Conservation (phyloP, 1,140 invertebrate species). For the Apis florea region DNA sequence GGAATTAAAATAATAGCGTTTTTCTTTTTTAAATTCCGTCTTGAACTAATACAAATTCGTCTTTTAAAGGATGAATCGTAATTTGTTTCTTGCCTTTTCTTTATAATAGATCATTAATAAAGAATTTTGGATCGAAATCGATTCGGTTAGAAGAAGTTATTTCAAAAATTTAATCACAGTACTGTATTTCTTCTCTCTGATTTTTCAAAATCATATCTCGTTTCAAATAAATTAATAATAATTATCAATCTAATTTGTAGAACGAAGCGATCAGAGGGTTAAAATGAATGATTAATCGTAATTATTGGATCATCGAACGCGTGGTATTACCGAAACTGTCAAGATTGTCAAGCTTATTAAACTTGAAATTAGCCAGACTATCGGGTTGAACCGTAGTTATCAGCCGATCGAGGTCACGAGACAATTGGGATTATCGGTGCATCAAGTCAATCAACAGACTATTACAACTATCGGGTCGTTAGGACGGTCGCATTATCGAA, state of each 20-base stretch:
- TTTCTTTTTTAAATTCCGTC: too few relatives aligned
- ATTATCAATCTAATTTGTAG: background rate
- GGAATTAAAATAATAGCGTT: too few relatives aligned
- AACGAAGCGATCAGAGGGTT: background rate
- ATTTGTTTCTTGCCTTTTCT: too few relatives aligned
- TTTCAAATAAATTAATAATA: background rate
- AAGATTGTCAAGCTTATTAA: background rate
- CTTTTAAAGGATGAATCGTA: too few relatives aligned
- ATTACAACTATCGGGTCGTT: constrained; percentile 1
- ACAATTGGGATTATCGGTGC: constrained; percentile 27
- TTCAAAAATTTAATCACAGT: too few relatives aligned
- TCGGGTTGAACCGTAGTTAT: background rate
- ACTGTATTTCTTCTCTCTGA: too few relatives aligned
- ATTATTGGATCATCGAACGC: background rate
- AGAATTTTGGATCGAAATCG: too few relatives aligned
- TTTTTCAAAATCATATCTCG: too few relatives aligned
- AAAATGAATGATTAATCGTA: background rate
- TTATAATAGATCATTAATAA: too few relatives aligned
- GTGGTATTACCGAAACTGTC: background rate
- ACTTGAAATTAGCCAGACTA: constrained; percentile 4
- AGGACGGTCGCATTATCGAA: constrained; percentile 9
- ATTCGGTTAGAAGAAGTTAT: too few relatives aligned
- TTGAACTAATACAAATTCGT: too few relatives aligned
- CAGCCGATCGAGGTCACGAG: background rate
- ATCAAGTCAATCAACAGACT: constrained; percentile 29